Base-by-base conservation (phyloP, 2,888 invertebrate species). In the Lycophotia porphyrea region DNA sequence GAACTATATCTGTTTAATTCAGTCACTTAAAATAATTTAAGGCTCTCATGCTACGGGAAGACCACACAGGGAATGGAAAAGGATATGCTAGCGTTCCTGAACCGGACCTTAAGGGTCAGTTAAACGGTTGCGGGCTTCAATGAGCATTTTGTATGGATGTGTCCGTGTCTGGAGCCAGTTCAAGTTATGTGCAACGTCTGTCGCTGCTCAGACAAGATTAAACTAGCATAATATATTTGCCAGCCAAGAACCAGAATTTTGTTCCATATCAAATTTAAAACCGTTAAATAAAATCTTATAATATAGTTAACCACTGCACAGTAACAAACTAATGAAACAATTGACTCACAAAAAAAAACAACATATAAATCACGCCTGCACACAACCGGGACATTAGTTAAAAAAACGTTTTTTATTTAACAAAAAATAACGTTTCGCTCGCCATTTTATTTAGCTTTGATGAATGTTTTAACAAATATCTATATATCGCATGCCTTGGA, bases 401-500 rank as follows among this genome's bases (percentile, higher is more conserved):
- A 42, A 79, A 75, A 63, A 34, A 24, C 2, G 18, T 66, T 44
- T 66, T 78, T 64, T 31, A 65, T 80, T 84, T 63, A 49, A 21
- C 49, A 49, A 44, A 81, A 76, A 58, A 63, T 55, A 61, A 63
- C 63, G 42, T 68, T 71, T 11, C 21, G 42, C 4, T 34, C 9
- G 61, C 55, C 69, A 80, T 84, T 84, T 71, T 42, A 60, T 79
- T 79, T 69, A 52, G 34, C 73, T 63, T 74, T 86, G 81, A 84
- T 74, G 74, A 81, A 84, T 84, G 75, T 74, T 70, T 69, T 58
- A 75, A 71, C 63, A 75, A 74, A 81, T 65, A 68, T 71, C 52
- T 81, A 64, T 52, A 42, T 47, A 75, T 36, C 61, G 69, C 11
- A 55, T 67, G 31, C 52, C 34, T 61, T 31, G n/a, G 21, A 49